These are phyloP conservation scores for Gallinago nigripennis DNA, from an alignment of 2,797 vertebrate genomes.

Conservation along the genomic window DNA sequence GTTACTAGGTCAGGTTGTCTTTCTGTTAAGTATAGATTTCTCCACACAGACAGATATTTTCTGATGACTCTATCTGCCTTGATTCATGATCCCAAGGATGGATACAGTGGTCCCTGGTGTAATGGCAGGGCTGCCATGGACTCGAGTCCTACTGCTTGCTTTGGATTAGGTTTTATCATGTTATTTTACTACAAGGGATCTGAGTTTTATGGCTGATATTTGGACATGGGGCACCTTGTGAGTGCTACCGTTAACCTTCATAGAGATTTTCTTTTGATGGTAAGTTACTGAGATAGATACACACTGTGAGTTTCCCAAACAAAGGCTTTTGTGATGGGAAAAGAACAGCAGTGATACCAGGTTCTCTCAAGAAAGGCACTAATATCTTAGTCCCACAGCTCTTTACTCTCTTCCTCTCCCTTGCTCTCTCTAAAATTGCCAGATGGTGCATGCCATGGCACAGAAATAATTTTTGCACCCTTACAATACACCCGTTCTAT, in stretches of 20 bases:
- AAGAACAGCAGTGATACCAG: not conserved
- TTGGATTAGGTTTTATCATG: not conserved
- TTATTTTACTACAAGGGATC: not conserved
- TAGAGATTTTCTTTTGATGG: not conserved
- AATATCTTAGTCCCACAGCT: not conserved
- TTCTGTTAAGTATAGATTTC: not conserved
- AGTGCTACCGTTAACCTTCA: not conserved
- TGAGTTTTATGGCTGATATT: not conserved
- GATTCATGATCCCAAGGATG: not conserved
- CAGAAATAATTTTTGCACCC: not conserved
- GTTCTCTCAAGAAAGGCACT: not conserved
- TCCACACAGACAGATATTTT: not conserved
- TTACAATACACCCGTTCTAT: not conserved
- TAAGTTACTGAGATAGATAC: not conserved
- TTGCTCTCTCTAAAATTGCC: not conserved
- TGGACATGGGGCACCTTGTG: rapidly evolving
- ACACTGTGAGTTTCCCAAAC: not conserved
- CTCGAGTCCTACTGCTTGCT: not conserved
- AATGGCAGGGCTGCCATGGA: not conserved
- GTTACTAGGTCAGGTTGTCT: not conserved
- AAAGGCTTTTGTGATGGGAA: not conserved
- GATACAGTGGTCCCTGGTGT: not conserved
- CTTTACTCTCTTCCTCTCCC: not conserved
- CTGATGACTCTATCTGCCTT: not conserved
- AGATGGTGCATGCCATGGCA: not conserved